Percentiles rank a stretch among this genome's conserved stretches.
Evolutionary conservation across 2,888 invertebrate genomes (phyloP).

Genomic region (Ischnus inquisitorius): DNA sequence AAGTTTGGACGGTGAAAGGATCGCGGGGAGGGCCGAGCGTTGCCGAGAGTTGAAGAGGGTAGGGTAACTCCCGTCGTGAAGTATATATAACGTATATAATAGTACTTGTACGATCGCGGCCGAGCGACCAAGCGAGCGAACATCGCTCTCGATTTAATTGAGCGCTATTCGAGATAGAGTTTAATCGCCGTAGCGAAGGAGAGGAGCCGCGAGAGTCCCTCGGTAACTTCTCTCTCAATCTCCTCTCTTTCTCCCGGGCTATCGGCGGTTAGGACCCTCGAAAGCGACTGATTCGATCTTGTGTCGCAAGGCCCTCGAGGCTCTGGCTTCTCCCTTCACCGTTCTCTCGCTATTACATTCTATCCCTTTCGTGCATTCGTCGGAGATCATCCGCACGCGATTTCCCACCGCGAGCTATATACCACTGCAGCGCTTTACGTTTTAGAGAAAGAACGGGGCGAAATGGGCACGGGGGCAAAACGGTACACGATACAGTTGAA

Average conservation of each 20-base stretch:
- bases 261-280: slow-evolving; percentile 46
- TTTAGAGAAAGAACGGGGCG: too few species aligned
- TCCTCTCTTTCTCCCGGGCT: slow-evolving; percentile 29
- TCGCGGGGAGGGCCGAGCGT: not conserved
- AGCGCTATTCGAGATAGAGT: slow-evolving; percentile 65
- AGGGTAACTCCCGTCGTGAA: not conserved
- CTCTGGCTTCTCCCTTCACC: slow-evolving; percentile 38
- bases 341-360: slow-evolving; percentile 1
- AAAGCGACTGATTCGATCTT: slow-evolving; percentile 65
- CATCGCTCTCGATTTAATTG: slow-evolving; percentile 69
- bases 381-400: slow-evolving; percentile 37
- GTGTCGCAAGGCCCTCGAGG: slow-evolving; percentile 61
- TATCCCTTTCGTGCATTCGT: slow-evolving; percentile 22
- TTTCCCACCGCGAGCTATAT: not conserved
- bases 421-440: not conserved
- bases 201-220: slow-evolving; percentile 32
- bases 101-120: slow-evolving; percentile 54
- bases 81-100: slow-evolving; percentile 27
- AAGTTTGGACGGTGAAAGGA: slow-evolving; percentile 12
- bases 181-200: slow-evolving; percentile 63
- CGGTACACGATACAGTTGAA: too few species aligned
- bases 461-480: too few species aligned
- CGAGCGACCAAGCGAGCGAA: slow-evolving; percentile 64
- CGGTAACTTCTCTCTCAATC: slow-evolving; percentile 9
- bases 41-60: slow-evolving; percentile 4